A percentile compares a stretch with the other conserved stretches of the same genome.
Evolutionary conservation across 37 sponge, comb jelly and placozoan species (phyloP).

Genomic region (Theonella swinhoei): DNA sequence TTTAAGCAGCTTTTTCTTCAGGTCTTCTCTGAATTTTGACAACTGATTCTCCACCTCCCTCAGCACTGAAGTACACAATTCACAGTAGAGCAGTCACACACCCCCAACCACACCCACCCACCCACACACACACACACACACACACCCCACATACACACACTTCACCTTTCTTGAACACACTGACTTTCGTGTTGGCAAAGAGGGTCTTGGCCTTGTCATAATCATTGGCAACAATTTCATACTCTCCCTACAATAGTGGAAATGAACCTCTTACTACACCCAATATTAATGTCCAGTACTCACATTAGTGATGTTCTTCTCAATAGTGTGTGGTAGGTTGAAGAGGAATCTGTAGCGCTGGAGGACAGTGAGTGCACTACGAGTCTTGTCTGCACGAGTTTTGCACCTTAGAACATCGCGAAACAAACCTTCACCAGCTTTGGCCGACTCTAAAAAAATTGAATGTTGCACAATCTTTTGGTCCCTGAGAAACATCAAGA

Average conservation of each 20-base stretch:
- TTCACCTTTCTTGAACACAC: constrained; percentile 81
- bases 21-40: constrained; percentile 55
- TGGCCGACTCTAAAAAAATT: constrained; percentile 59
- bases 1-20: constrained; percentile 58
- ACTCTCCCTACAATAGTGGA: constrained; percentile 64
- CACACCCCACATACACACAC: background rate
- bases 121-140: background rate
- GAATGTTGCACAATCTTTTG: background rate
- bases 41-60: constrained; percentile 84
- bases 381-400: constrained; percentile 74
- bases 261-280: background rate
- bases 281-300: background rate
- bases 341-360: constrained; percentile 92
- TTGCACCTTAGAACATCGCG: constrained; percentile 67
- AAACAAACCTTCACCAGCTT: constrained; percentile 68
- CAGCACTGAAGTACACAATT: constrained; percentile 61
- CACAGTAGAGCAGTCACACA: constrained; percentile 8
- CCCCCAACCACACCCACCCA: background rate
- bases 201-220: constrained; percentile 89
- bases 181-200: constrained; percentile 88
- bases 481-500: background rate
- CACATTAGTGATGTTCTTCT: constrained; percentile 83
- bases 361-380: constrained; percentile 87
- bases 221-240: constrained; percentile 88
- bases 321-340: constrained; percentile 86